A percentile compares a stretch with the other conserved stretches of the same genome.
Evolutionary conservation across 2,797 vertebrate species (phyloP).

Genomic region (Gambusia yucatana): DNA sequence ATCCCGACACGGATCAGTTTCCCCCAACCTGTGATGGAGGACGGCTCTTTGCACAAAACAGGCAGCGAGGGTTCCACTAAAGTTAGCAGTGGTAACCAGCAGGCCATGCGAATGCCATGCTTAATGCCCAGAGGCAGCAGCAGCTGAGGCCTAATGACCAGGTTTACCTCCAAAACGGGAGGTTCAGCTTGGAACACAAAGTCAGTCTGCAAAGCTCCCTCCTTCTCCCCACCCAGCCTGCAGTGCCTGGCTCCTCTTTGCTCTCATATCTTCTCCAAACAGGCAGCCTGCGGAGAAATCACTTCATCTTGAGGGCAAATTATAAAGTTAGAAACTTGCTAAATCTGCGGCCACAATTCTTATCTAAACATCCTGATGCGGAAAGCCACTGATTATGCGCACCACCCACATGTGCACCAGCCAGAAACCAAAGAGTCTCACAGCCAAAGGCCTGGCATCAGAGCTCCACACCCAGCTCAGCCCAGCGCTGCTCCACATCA

Average conservation of each 20-base stretch:
- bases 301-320: constrained; percentile 49
- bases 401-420: constrained; percentile 57
- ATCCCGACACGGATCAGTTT: constrained; percentile 14
- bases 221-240: background rate
- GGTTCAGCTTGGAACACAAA: background rate
- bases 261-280: constrained; percentile 47
- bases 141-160: constrained; percentile 16
- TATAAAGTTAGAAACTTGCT: constrained; percentile 53
- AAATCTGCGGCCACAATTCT: constrained; percentile 63
- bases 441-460: constrained; percentile 18
- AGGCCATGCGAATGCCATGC: background rate
- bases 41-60: background rate
- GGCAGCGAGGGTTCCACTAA: constrained; percentile 6
- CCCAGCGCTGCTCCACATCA: constrained; percentile 27
- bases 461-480: constrained; percentile 44
- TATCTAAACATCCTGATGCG: constrained; percentile 69
- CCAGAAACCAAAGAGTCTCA: constrained; percentile 45
- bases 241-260: background rate
- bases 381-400: constrained; percentile 62
- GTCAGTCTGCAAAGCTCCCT: background rate
- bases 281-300: constrained; percentile 41
- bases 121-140: constrained; percentile 39
- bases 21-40: background rate
- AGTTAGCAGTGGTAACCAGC: background rate
- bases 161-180: background rate